phyloP scores from a whole-genome alignment of 1,140 invertebrate genomes.

The Sitophilus oryzae region DNA sequence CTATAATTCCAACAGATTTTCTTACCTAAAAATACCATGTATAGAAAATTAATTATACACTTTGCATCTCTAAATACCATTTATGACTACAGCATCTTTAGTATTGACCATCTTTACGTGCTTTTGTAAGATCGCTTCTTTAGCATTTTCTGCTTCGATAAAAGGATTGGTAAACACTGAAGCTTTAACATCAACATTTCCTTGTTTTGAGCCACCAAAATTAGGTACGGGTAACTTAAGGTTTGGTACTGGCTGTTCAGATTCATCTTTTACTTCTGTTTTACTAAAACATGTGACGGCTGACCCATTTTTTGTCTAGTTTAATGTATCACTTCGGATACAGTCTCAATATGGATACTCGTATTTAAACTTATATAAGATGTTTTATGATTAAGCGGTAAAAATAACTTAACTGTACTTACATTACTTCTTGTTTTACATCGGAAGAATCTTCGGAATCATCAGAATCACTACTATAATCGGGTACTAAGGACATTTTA shows the following conservation, averaged over 20 bases:
- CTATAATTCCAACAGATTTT: slow-evolving; percentile 92
- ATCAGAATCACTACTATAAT: slow-evolving; percentile 52
- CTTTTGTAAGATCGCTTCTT: slow-evolving; percentile 81
- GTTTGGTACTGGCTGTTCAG: background rate
- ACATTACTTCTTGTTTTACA: slow-evolving; percentile 40
- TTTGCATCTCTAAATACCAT: slow-evolving; percentile 49
- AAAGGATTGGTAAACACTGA: slow-evolving; percentile 88
- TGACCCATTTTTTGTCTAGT: slow-evolving; percentile 37
- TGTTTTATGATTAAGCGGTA: slow-evolving; percentile 2
- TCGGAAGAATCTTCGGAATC: slow-evolving; percentile 41
- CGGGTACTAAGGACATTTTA: slow-evolving; percentile 58
- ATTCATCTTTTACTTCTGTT: slow-evolving; percentile 15
- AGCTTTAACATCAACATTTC: slow-evolving; percentile 34
- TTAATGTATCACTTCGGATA: slow-evolving; percentile 7
- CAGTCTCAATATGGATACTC: background rate
- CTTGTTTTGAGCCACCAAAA: slow-evolving; percentile 45
- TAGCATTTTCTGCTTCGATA: slow-evolving; percentile 79
- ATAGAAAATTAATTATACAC: background rate
- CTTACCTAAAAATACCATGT: slow-evolving; percentile 43
- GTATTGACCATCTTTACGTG: slow-evolving; percentile 88
- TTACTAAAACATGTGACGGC: slow-evolving; percentile 38
- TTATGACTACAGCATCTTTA: slow-evolving; percentile 68
- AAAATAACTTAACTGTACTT: slow-evolving; percentile 15
- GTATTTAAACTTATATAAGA: slow-evolving; percentile 2
- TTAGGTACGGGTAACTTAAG: slow-evolving; percentile 47